phyloP scores from a whole-genome alignment of 2,888 invertebrate genomes.

The Taphrorychus bicolor region DNA sequence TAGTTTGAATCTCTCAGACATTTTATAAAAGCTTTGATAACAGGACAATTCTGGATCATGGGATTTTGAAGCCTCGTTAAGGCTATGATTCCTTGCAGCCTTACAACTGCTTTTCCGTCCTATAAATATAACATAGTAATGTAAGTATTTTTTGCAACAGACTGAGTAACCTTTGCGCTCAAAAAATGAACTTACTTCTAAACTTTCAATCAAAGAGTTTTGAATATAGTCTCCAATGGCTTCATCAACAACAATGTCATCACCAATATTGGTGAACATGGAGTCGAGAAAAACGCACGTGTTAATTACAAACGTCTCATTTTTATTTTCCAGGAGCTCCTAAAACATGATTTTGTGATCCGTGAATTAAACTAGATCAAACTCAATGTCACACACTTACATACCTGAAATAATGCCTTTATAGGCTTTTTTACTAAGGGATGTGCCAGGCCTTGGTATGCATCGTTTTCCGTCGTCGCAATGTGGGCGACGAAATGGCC shows the following conservation, averaged over 20 bases:
- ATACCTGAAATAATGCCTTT: background rate
- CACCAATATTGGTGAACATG: background rate
- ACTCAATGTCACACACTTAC: background rate
- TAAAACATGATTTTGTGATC: background rate
- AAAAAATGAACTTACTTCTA: background rate
- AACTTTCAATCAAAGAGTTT: background rate
- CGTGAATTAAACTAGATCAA: background rate
- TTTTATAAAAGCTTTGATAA: constrained; percentile 78
- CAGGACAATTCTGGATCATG: constrained; percentile 74
- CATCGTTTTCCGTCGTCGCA: constrained; percentile 14
- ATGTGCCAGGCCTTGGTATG: background rate
- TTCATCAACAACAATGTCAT: background rate
- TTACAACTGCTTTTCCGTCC: constrained; percentile 77
- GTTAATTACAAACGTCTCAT: background rate
- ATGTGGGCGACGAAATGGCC: constrained; percentile 45
- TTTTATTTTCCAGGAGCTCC: background rate
- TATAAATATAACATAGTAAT: constrained; percentile 56
- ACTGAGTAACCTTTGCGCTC: too few species aligned
- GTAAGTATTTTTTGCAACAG: constrained; percentile 26
- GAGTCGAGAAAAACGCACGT: background rate
- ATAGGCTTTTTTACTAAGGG: background rate
- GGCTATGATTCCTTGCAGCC: constrained; percentile 81
- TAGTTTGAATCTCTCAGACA: constrained; percentile 74
- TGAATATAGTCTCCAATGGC: background rate
- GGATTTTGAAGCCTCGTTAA: constrained; percentile 83